These are phyloP conservation scores for Coelogynopora nodosa DNA, from an alignment of 2,888 invertebrate species.

Conservation along the genomic window DNA sequence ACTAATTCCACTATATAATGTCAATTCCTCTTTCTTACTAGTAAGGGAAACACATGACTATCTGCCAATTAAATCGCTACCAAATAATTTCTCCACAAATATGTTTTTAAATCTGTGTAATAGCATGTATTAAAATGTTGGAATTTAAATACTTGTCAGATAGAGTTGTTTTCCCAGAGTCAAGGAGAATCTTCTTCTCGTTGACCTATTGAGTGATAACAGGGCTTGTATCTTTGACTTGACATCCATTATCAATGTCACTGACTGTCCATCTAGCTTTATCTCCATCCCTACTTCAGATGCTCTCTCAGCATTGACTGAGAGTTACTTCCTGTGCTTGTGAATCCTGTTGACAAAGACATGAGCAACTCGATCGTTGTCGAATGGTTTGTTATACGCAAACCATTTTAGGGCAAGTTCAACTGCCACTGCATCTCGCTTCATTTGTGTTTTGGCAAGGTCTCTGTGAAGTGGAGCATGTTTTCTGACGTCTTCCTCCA, in stretches of 20 bases:
- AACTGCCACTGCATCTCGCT: slow-evolving; percentile 24
- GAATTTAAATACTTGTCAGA: too few relatives aligned
- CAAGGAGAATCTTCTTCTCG: slow-evolving; percentile 38
- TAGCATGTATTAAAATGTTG: too few relatives aligned
- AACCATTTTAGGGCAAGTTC: slow-evolving; percentile 3
- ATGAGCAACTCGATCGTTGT: neutral
- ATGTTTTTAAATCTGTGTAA: too few relatives aligned
- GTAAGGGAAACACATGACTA: too few relatives aligned
- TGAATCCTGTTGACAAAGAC: slow-evolving; percentile 19
- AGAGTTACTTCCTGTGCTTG: neutral
- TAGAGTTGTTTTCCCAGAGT: too few relatives aligned
- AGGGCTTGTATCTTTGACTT: slow-evolving; percentile 34
- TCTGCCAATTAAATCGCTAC: too few relatives aligned
- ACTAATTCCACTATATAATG: too few relatives aligned
- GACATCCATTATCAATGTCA: slow-evolving; percentile 19
- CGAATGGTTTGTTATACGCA: neutral
- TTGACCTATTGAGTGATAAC: slow-evolving; percentile 43
- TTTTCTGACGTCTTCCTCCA: slow-evolving; percentile 1
- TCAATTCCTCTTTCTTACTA: too few relatives aligned
- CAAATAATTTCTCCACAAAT: too few relatives aligned
- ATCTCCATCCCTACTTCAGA: slow-evolving; percentile 6
- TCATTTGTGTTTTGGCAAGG: slow-evolving; percentile 23
- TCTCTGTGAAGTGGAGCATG: slow-evolving; percentile 10
- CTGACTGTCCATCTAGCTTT: neutral
- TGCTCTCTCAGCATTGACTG: slow-evolving; percentile 13